Percentiles rank a stretch among this genome's conserved stretches.
phyloP scores from a whole-genome alignment of 2,888 invertebrate species.

The Mycalesis mineus region DNA sequence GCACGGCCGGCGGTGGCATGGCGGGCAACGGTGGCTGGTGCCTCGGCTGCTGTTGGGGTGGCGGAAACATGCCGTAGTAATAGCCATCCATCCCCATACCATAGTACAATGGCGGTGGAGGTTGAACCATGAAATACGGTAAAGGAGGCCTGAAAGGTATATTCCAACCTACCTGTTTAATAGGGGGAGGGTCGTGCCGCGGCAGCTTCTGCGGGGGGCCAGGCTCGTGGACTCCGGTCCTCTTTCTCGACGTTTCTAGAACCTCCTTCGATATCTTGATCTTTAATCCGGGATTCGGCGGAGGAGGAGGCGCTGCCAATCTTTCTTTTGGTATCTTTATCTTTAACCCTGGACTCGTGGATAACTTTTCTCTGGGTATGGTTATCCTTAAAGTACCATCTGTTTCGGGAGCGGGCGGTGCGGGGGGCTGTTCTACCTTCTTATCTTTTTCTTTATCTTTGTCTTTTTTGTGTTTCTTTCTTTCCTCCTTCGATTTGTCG shows the following conservation, averaged over 20 bases:
- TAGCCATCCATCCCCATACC: slow-evolving; percentile 50
- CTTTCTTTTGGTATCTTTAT: slow-evolving; percentile 90
- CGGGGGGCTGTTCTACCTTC: slow-evolving; percentile 39
- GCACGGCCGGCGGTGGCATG: slow-evolving; percentile 79
- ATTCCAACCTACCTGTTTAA: slow-evolving; percentile 65
- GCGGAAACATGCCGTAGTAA: slow-evolving; percentile 40
- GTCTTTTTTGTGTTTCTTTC: slow-evolving; percentile 85
- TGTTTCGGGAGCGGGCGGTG: slow-evolving; percentile 28
- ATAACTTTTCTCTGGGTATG: slow-evolving; percentile 64
- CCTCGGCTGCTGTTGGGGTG: slow-evolving; percentile 46
- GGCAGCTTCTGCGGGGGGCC: slow-evolving; percentile 51
- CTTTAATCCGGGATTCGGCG: slow-evolving; percentile 78
- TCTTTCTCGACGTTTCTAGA: slow-evolving; percentile 71
- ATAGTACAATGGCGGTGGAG: slow-evolving; percentile 58
- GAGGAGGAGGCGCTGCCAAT: slow-evolving; percentile 77
- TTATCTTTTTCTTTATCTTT: slow-evolving; percentile 73
- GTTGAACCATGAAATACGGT: slow-evolving; percentile 64
- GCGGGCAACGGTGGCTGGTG: slow-evolving; percentile 77
- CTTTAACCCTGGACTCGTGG: slow-evolving; percentile 80
- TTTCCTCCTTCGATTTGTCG: slow-evolving; percentile 83
- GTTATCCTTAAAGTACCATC: slow-evolving; percentile 64
- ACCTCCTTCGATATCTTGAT: slow-evolving; percentile 89
- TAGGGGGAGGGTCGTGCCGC: slow-evolving; percentile 55
- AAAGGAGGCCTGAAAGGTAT: slow-evolving; percentile 52
- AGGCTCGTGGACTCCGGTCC: slow-evolving; percentile 47